Conservation (phyloP, 2,888 invertebrate genomes). For the Melipona bicolor region DNA sequence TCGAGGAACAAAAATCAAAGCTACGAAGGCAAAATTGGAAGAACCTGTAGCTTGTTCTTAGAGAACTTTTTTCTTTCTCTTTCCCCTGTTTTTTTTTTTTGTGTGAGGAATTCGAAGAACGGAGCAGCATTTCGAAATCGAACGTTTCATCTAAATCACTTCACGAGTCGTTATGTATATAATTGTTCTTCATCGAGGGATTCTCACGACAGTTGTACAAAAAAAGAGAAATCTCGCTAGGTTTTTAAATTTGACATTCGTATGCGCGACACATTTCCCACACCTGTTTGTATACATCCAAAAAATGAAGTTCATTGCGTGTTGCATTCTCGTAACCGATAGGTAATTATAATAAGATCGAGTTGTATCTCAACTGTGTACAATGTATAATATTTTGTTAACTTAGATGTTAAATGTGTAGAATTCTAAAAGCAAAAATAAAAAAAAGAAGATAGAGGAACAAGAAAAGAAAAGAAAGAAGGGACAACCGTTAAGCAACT, state of each 20-base stretch:
- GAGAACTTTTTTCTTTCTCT: neutral
- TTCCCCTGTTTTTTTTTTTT: too few relatives aligned
- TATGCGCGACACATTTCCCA: slow-evolving; percentile 24
- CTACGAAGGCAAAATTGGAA: neutral
- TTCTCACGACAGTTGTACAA: slow-evolving; percentile 42
- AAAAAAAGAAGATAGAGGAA: slow-evolving; percentile 71
- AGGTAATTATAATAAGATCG: slow-evolving; percentile 64
- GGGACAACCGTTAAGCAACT: slow-evolving; percentile 56
- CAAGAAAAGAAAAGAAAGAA: slow-evolving; percentile 68
- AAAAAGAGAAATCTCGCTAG: slow-evolving; percentile 18
- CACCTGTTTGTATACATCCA: slow-evolving; percentile 26
- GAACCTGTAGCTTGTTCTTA: neutral
- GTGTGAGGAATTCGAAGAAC: neutral
- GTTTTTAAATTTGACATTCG: slow-evolving; percentile 47
- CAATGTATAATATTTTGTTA: slow-evolving; percentile 83
- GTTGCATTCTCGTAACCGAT: slow-evolving; percentile 43
- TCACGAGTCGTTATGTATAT: slow-evolving; percentile 37
- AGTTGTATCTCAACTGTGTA: slow-evolving; percentile 77
- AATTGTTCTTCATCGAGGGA: slow-evolving; percentile 38
- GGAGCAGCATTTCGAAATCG: neutral
- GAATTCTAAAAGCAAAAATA: slow-evolving; percentile 46
- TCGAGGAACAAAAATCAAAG: neutral
- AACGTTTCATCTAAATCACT: slow-evolving; percentile 44
- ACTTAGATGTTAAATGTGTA: slow-evolving; percentile 79
- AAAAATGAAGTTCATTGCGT: slow-evolving; percentile 28